Conservation (phyloP, 2,888 invertebrate genomes). For the Acanthoscelides obtectus region DNA sequence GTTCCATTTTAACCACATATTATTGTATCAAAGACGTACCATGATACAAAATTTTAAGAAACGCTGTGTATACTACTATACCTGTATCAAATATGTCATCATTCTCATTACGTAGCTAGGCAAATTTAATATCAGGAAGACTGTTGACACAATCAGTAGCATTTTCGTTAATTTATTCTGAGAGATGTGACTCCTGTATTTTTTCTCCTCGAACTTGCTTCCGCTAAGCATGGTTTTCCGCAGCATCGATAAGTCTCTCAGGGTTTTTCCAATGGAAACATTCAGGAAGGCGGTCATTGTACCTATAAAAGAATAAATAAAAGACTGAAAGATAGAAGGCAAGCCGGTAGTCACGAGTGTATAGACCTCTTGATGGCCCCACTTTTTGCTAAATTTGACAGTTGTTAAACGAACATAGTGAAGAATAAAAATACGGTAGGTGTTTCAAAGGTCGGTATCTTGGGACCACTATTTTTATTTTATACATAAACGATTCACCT, state of each 20-base stretch:
- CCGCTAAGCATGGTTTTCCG: slow-evolving; percentile 28
- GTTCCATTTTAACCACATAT: not conserved
- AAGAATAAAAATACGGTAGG: too few species aligned
- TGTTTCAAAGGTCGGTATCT: too few species aligned
- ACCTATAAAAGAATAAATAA: too few species aligned
- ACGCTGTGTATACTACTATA: too few species aligned
- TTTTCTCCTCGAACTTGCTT: slow-evolving; percentile 27
- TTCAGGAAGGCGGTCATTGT: slow-evolving; percentile 68
- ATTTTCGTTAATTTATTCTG: slow-evolving; percentile 75
- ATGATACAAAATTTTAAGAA: too few species aligned
- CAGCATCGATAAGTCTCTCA: slow-evolving; percentile 48
- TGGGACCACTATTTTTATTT: too few species aligned
- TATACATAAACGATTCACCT: too few species aligned
- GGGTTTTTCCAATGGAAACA: slow-evolving; percentile 62
- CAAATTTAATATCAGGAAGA: slow-evolving; percentile 72
- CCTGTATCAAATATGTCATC: slow-evolving; percentile 24
- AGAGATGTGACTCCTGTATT: slow-evolving; percentile 36
- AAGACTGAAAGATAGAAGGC: too few species aligned
- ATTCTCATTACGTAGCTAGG: slow-evolving; percentile 68
- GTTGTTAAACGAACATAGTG: too few species aligned
- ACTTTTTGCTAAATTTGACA: too few species aligned
- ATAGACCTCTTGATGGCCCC: too few species aligned
- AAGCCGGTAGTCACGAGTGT: too few species aligned
- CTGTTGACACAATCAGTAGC: slow-evolving; percentile 75
- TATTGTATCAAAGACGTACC: not conserved